Conservation (phyloP, 2,113 vertebrate species). For the Nestor notabilis region DNA sequence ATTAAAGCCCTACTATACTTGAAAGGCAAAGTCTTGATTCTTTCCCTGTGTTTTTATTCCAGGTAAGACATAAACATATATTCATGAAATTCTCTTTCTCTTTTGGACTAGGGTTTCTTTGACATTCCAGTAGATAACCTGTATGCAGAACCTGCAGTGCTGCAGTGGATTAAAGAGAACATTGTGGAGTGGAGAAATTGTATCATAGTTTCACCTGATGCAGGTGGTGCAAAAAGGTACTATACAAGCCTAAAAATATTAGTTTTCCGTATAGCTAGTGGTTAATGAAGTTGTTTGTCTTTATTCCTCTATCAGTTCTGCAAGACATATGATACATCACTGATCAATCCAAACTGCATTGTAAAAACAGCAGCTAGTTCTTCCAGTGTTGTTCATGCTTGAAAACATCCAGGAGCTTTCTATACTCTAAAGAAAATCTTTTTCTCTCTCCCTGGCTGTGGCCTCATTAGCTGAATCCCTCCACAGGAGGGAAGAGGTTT, state of each 20-base stretch:
- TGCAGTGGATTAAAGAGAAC: constrained; percentile 94
- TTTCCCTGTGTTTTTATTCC: not conserved
- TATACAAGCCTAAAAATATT: not conserved
- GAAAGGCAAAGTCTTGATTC: not conserved
- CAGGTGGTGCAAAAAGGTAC: constrained; percentile 94
- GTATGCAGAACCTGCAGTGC: constrained; percentile 92
- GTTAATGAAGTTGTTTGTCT: not conserved
- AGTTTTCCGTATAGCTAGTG: not conserved
- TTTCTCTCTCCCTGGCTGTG: constrained; percentile 24
- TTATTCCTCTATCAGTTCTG: not conserved
- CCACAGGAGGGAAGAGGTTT: not conserved
- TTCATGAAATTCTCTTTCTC: not conserved
- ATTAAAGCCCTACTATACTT: not conserved
- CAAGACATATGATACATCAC: not conserved
- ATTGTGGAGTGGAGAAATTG: constrained; percentile 91
- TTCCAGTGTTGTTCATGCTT: not conserved
- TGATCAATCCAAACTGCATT: not conserved
- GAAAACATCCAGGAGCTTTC: not conserved
- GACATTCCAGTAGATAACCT: constrained; percentile 96
- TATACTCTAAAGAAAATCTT: constrained; percentile 23
- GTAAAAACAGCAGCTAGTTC: not conserved
- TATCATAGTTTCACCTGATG: constrained; percentile 94
- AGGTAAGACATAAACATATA: not conserved
- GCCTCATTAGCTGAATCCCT: constrained; percentile 39
- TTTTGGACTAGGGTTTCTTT: constrained; percentile 86